Evolutionary conservation across 2,888 invertebrate genomes (phyloP).

Genomic region (Calameuta filiformis): DNA sequence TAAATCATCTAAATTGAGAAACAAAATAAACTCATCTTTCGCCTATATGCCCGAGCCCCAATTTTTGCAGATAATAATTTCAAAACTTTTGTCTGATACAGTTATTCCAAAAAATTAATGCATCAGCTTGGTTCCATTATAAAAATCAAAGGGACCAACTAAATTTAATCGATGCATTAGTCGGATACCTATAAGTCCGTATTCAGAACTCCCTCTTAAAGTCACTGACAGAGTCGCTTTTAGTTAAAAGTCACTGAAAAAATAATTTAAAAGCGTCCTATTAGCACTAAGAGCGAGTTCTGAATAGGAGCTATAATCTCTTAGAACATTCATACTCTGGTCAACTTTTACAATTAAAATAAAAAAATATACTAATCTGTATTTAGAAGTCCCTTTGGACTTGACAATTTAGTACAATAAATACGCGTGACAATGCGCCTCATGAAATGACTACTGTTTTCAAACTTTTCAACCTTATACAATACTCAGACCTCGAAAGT

Average conservation of each 20-base stretch:
- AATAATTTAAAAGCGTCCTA: no score
- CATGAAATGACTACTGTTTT: not conserved
- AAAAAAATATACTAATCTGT: not conserved
- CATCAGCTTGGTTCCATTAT: not conserved
- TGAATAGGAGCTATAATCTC: not conserved
- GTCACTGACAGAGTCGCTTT: no score
- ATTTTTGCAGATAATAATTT: not conserved
- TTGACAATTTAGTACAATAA: not conserved
- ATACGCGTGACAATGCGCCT: not conserved
- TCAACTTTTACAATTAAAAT: not conserved
- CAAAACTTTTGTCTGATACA: not conserved
- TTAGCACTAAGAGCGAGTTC: no score
- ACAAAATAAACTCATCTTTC: constrained; percentile 28
- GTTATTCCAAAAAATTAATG: no score
- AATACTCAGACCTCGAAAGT: not conserved
- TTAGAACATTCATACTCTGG: not conserved
- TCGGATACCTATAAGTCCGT: not conserved
- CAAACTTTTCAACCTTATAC: not conserved
- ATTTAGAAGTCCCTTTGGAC: not conserved
- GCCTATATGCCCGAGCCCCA: not conserved
- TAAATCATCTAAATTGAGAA: constrained; percentile 25
- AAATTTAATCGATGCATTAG: not conserved
- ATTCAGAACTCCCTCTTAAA: no score
- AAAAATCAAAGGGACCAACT: not conserved
- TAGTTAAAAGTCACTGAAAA: no score